phyloP scores from a whole-genome alignment of 1,140 invertebrate species.

The Myzus persicae region DNA sequence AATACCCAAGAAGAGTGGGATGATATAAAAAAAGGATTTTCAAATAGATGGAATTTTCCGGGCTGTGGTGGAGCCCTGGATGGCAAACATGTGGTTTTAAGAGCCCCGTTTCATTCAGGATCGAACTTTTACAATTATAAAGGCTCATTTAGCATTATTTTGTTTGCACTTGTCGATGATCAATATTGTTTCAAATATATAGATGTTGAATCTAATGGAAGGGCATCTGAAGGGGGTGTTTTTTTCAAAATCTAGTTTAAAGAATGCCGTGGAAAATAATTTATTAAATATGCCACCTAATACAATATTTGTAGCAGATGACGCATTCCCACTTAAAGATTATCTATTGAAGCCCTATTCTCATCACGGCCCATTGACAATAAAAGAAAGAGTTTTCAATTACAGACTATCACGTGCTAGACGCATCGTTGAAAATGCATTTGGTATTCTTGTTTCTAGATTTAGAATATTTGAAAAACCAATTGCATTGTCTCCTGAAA shows the following conservation, averaged over 20 bases:
- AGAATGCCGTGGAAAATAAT: conserved; percentile 61
- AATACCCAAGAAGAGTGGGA: conserved; percentile 61
- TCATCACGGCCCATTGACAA: conserved; percentile 23
- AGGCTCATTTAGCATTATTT: conserved; percentile 65
- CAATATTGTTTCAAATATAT: conserved; percentile 32
- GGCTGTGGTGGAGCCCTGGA: conserved; percentile 65
- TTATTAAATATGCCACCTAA: conserved; percentile 49
- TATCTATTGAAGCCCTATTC: conserved; percentile 53
- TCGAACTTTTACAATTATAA: conserved; percentile 65
- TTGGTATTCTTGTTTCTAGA: conserved; percentile 65
- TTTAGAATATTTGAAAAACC: conserved; percentile 65
- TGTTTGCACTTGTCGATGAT: conserved; percentile 60
- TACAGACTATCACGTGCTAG: conserved; percentile 63
- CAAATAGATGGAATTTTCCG: conserved; percentile 65
- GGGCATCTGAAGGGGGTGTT: conserved; percentile 42
- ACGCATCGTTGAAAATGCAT: conserved; percentile 65
- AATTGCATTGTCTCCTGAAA: conserved; percentile 3
- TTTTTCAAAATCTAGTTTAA: conserved; percentile 62
- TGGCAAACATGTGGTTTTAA: conserved; percentile 61
- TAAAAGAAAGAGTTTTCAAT: conserved; percentile 64
- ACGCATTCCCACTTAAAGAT: conserved; percentile 56
- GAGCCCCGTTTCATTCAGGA: conserved; percentile 62
- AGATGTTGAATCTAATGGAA: conserved; percentile 27
- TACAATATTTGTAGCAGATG: conserved; percentile 55
- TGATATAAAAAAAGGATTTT: conserved; percentile 62